These are phyloP conservation scores for Sebastes oblongus DNA, from an alignment of 2,797 vertebrate species.

Conservation along the genomic window DNA sequence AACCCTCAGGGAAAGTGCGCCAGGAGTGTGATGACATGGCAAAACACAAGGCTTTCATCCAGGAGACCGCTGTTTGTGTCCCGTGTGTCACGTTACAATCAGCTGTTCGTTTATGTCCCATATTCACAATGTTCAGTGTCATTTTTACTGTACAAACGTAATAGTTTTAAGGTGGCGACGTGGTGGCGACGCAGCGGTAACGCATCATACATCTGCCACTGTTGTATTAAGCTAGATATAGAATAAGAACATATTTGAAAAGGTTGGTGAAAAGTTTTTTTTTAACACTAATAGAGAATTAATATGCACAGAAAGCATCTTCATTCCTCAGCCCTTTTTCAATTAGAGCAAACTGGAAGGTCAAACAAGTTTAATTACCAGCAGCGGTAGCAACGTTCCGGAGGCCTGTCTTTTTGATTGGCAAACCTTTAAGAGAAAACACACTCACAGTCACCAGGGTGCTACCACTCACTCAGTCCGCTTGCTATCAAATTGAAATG, in stretches of 20 bases:
- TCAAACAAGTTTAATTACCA: slow-evolving; percentile 50
- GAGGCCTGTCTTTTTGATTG: slow-evolving; percentile 27
- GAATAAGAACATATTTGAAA: background rate
- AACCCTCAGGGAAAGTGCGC: no score
- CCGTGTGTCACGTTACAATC: no score
- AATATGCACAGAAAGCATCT: slow-evolving; percentile 31
- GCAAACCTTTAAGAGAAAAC: slow-evolving; percentile 34
- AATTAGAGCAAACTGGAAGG: slow-evolving; percentile 43
- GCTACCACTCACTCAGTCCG: slow-evolving; percentile 19
- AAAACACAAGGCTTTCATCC: no score
- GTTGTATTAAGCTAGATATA: background rate
- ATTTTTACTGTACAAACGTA: no score
- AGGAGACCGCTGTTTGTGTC: no score
- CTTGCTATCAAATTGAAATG: slow-evolving; percentile 51
- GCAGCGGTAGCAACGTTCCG: slow-evolving; percentile 18
- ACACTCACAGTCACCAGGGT: slow-evolving; percentile 1
- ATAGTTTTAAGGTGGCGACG: no score
- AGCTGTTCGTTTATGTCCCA: no score
- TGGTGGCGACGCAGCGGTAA: no score
- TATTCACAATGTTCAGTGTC: no score
- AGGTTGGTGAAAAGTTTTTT: slow-evolving; percentile 22
- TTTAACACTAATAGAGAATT: slow-evolving; percentile 35
- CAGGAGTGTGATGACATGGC: no score
- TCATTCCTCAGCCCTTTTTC: slow-evolving; percentile 25
- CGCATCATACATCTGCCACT: no score